Evolutionary conservation across 1,140 invertebrate genomes (phyloP), one percentile per base, ranked within the genome.

Genomic region (Drosophila tani): DNA sequence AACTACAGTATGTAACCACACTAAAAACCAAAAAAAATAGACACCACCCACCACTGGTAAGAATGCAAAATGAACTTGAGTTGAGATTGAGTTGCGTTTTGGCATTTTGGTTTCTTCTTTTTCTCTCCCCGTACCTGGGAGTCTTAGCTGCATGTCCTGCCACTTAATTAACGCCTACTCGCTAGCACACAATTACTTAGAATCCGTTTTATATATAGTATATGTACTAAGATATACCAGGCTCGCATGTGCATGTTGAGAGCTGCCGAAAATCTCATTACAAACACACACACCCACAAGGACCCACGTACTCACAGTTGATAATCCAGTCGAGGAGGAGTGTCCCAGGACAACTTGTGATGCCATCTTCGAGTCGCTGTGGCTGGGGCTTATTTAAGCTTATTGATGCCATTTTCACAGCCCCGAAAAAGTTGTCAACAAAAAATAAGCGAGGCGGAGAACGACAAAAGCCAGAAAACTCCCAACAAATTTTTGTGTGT

Each of bases 31-130:
- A 59, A 38, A 60, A 49, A 65, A 15, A 49, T 65, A 59, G 69
- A 58, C 74, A 76, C 47, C 80, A 85, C 77, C 49, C 66, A 71
- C 73, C 84, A 88, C 83, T 75, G 84, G 84, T 88, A 88, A 88
- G 84, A 88, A 88, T 90, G 84, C 85, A 88, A 90, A 80, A 88
- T 87, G 63, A 65, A 79, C 80, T 87, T 84, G 40, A 41, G 68
- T 79, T 69, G 65, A 65, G 58, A 63, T 64, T 53, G 59, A 73
- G 77, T 81, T 81, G 68, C 59, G 74, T 84, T 67, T 82, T 74
- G 29, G 38, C 27, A 56, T 82, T 82, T 70, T 45, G 57, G 49
- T 65, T 60, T 59, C 59, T 29, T 60, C 40, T 15, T 68, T 47
- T 74, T 58, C 29, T 17, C 21, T 49, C 27, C 51, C 35, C 17